A percentile compares a stretch with the other conserved stretches of the same genome.
Conservation (phyloP, 2,797 vertebrate species). For the Betta splendens region DNA sequence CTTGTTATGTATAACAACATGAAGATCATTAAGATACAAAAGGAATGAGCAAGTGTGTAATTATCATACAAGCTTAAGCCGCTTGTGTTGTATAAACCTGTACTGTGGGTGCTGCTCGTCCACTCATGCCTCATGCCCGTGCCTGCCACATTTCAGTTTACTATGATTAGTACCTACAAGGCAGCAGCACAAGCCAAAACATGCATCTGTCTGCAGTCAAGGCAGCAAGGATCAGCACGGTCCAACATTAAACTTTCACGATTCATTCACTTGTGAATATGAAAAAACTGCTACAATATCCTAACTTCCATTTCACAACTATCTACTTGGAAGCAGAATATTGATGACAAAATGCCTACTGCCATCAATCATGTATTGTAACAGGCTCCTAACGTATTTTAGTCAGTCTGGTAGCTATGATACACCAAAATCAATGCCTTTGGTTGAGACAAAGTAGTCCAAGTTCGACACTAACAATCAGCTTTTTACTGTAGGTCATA, state of each 20-base stretch:
- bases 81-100: not conserved
- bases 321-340: not conserved
- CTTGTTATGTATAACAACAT: not conserved
- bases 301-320: not conserved
- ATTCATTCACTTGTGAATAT: not conserved
- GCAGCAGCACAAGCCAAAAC: constrained; percentile 41
- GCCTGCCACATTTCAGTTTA: constrained; percentile 55
- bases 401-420: not conserved
- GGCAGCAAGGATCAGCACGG: not conserved
- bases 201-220: constrained; percentile 15
- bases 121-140: constrained; percentile 53
- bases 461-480: no score
- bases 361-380: not conserved
- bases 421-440: not conserved
- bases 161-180: constrained; percentile 42
- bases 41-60: not conserved
- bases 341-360: not conserved
- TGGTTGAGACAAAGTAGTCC: not conserved
- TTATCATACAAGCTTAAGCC: constrained; percentile 10
- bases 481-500: not conserved
- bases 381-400: not conserved
- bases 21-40: not conserved
- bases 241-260: constrained; percentile 2
- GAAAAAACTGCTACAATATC: constrained; percentile 4
- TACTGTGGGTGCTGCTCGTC: constrained; percentile 41